A percentile compares a stretch with the other conserved stretches of the same genome.
These are phyloP conservation scores for Ectemnius continuus DNA, from an alignment of 2,888 invertebrate species.

Conservation along the genomic window DNA sequence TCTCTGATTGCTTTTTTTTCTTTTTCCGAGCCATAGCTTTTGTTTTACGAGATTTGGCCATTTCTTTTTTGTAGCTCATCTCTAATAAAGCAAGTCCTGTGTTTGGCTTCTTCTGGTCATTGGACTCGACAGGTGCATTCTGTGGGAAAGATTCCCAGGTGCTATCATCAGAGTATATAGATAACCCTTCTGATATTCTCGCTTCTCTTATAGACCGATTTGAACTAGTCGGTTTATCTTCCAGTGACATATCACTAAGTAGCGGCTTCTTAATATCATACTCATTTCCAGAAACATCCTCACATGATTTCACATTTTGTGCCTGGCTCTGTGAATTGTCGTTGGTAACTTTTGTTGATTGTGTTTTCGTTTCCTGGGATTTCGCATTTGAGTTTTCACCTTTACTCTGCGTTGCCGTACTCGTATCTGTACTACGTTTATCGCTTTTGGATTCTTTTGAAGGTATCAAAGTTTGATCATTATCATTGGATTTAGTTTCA, in stretches of 20 bases:
- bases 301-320: neutral
- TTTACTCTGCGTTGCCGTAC: no score
- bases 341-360: neutral
- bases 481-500: no score
- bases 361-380: neutral
- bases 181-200: conserved; percentile 29
- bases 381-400: neutral
- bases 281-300: neutral
- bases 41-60: conserved; percentile 45
- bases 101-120: conserved; percentile 30
- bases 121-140: conserved; percentile 22
- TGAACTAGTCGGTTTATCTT: neutral
- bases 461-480: no score
- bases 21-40: conserved; percentile 46
- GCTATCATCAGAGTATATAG: conserved; percentile 74
- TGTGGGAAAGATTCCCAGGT: conserved; percentile 64
- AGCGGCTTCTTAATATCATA: neutral
- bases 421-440: no score
- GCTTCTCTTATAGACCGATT: neutral
- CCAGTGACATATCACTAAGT: neutral
- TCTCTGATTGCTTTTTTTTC: conserved; percentile 46
- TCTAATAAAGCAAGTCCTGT: conserved; percentile 70
- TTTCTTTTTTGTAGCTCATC: conserved; percentile 68
- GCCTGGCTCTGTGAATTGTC: neutral
- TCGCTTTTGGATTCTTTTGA: no score